Evolutionary conservation across 2,113 vertebrate species (phyloP).

Genomic region (Hippopotamus amphibius): DNA sequence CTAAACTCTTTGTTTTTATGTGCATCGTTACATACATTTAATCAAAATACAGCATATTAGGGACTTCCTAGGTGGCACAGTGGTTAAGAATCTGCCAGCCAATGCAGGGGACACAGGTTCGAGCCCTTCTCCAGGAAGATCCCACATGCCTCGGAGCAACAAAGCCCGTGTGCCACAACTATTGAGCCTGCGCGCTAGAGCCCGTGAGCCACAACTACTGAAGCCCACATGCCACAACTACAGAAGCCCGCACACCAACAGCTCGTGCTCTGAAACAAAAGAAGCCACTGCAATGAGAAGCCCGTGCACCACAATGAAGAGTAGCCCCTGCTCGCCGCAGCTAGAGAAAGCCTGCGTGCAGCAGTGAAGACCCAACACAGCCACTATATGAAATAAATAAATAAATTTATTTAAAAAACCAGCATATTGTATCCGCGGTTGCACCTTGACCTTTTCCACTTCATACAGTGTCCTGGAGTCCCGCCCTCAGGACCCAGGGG

Average conservation of each 20-base stretch:
- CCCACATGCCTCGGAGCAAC: no score
- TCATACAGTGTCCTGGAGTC: neutral
- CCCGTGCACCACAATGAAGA: no score
- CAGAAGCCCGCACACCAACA: accelerated
- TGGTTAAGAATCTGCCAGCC: neutral
- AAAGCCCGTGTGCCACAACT: no score
- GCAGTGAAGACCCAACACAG: no score
- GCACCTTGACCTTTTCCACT: neutral
- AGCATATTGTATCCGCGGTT: conserved; percentile 17
- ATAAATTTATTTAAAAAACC: neutral
- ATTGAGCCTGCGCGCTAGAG: no score
- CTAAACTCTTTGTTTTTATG: neutral
- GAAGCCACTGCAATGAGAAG: no score
- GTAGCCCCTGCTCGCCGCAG: no score
- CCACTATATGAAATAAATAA: no score
- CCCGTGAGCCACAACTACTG: neutral
- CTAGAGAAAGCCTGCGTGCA: no score
- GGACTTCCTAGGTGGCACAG: neutral
- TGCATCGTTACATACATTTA: neutral
- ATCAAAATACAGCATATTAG: neutral
- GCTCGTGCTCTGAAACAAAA: no score
- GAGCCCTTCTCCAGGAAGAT: no score
- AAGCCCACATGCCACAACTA: neutral
- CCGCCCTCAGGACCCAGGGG: neutral
- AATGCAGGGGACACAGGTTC: no score